phyloP scores from a whole-genome alignment of 2,797 vertebrate species.

The Channa striata region DNA sequence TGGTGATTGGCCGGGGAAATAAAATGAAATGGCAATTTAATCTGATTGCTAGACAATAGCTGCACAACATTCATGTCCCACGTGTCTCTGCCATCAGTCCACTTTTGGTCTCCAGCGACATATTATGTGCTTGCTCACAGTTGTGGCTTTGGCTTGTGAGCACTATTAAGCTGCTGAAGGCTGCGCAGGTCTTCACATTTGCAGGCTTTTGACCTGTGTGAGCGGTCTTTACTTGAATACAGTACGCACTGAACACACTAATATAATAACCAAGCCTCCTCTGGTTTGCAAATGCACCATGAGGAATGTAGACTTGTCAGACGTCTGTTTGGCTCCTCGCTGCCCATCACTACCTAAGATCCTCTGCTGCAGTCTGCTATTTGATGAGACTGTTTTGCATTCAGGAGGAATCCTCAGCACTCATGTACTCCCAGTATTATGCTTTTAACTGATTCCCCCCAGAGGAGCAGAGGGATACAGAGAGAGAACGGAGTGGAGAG shows the following conservation, averaged over 20 bases:
- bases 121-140: not conserved
- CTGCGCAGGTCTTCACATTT: constrained; percentile 4
- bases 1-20: constrained; percentile 4
- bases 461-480: constrained; percentile 51
- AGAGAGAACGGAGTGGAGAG: constrained; percentile 28
- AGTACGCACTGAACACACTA: not conserved
- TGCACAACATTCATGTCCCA: not conserved
- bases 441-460: constrained; percentile 79
- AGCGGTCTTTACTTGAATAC: not conserved
- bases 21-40: not conserved
- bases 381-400: constrained; percentile 79
- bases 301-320: constrained; percentile 25
- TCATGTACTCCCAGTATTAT: constrained; percentile 78
- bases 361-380: constrained; percentile 67
- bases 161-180: constrained; percentile 3
- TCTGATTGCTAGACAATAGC: not conserved
- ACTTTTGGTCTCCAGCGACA: not conserved
- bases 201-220: not conserved
- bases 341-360: constrained; percentile 61
- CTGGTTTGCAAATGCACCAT: not conserved
- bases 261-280: not conserved
- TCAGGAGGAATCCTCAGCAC: constrained; percentile 73
- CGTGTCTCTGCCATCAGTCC: not conserved
- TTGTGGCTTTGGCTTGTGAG: not conserved
- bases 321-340: constrained; percentile 32